Percentiles rank a stretch among this genome's conserved stretches.
These are phyloP conservation scores for Bombus pyrosoma DNA, from an alignment of 1,140 invertebrate species.

Conservation along the genomic window DNA sequence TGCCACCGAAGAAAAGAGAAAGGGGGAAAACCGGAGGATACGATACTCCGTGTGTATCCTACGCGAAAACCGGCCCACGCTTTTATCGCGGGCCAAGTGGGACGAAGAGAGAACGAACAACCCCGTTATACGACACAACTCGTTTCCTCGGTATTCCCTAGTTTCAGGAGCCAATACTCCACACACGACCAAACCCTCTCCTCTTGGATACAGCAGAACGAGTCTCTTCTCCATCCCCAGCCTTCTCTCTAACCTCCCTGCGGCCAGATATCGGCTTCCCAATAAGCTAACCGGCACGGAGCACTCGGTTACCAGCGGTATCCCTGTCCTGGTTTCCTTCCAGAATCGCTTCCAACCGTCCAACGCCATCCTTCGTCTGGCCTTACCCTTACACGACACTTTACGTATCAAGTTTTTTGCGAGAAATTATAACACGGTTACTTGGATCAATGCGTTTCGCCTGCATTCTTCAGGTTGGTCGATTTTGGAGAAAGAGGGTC, in stretches of 20 bases:
- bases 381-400: too few relatives aligned
- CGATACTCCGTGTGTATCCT: constrained; percentile 67
- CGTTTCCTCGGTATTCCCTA: constrained; percentile 70
- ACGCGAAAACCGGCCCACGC: constrained; percentile 57
- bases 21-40: constrained; percentile 55
- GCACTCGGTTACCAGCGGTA: constrained; percentile 69
- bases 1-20: constrained; percentile 55
- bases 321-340: constrained; percentile 67
- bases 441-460: not conserved
- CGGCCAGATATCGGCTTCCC: constrained; percentile 82
- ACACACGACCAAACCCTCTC: constrained; percentile 30
- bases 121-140: constrained; percentile 67
- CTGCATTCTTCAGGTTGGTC: too few relatives aligned
- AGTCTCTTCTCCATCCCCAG: constrained; percentile 50
- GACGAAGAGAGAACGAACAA: constrained; percentile 21
- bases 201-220: constrained; percentile 58
- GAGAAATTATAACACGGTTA: not conserved
- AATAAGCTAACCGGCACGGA: constrained; percentile 78
- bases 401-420: not conserved
- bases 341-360: constrained; percentile 48
- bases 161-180: constrained; percentile 69
- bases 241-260: constrained; percentile 69
- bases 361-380: constrained; percentile 28
- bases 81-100: constrained; percentile 40
- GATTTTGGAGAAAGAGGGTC: too few relatives aligned